Percentiles rank a stretch among this genome's conserved stretches.
Conservation (phyloP, 1,140 invertebrate genomes). For the Lordiphosa collinella region DNA sequence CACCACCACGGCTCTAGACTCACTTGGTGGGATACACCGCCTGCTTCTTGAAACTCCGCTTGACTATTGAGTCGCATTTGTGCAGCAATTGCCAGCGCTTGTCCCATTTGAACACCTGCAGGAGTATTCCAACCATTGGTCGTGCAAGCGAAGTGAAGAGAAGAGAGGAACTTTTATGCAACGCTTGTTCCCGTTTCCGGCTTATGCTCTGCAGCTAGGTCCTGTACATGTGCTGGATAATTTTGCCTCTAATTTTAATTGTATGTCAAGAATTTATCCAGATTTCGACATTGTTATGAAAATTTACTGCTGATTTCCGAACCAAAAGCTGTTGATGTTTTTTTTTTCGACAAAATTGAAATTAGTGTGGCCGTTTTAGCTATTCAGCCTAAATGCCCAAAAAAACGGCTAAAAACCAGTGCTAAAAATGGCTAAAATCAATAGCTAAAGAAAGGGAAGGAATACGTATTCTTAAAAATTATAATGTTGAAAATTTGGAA, state of each 20-base stretch:
- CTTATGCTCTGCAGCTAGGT: too few species aligned
- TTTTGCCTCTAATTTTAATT: slow-evolving; percentile 23
- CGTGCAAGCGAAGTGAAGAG: too few species aligned
- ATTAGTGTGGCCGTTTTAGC: not conserved
- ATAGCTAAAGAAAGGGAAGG: too few species aligned
- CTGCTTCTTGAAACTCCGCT: slow-evolving; percentile 54
- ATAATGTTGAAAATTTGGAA: too few species aligned
- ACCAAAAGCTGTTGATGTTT: slow-evolving; percentile 14
- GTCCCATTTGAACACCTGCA: slow-evolving; percentile 62
- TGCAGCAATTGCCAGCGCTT: slow-evolving; percentile 48
- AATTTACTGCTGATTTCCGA: slow-evolving; percentile 51
- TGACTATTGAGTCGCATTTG: slow-evolving; percentile 47
- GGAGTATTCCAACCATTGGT: slow-evolving; percentile 49
- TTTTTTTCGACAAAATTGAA: not conserved
- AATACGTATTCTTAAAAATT: too few species aligned
- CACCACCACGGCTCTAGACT: slow-evolving; percentile 8
- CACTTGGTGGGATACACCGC: slow-evolving; percentile 54
- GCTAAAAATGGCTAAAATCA: too few species aligned
- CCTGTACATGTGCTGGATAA: slow-evolving; percentile 41
- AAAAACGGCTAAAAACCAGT: too few species aligned
- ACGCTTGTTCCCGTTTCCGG: too few species aligned
- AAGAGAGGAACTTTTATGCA: too few species aligned
- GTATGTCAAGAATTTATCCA: slow-evolving; percentile 6
- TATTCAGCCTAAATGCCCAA: too few species aligned
- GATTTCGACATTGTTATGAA: slow-evolving; percentile 51